These are phyloP conservation scores for Scolanthus callimorphus DNA, from an alignment of 92 coral and sea anemone species.

Conservation along the genomic window DNA sequence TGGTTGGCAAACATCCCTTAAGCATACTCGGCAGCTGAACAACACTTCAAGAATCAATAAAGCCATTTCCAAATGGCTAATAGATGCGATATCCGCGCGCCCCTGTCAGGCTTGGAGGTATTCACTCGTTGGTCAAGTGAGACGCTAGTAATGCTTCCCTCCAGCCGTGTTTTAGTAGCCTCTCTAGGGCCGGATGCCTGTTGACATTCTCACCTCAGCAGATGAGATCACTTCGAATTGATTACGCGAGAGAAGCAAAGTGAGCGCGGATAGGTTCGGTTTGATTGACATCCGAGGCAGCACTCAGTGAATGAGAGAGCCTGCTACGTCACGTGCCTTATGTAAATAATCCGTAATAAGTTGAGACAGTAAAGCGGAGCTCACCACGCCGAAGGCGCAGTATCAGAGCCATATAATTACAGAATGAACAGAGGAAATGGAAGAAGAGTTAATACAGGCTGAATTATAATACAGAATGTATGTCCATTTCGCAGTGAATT, in stretches of 20 bases:
- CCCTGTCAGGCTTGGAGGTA: not conserved
- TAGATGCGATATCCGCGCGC: not conserved
- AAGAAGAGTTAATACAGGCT: too few relatives aligned
- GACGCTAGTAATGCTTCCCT: slow-evolving; percentile 21
- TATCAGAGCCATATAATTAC: too few relatives aligned
- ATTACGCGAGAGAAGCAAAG: slow-evolving; percentile 22
- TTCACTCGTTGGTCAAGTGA: not conserved
- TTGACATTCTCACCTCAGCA: slow-evolving; percentile 35
- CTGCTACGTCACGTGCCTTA: too few relatives aligned
- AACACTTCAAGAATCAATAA: not conserved
- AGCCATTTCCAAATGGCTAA: slow-evolving; percentile 14
- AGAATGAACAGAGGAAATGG: too few relatives aligned
- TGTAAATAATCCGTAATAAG: too few relatives aligned
- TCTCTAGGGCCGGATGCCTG: slow-evolving; percentile 31
- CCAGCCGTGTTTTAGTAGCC: slow-evolving; percentile 20
- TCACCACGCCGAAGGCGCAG: too few relatives aligned
- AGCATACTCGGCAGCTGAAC: slow-evolving; percentile 15
- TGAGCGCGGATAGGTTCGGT: slow-evolving; percentile 6
- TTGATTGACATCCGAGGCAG: slow-evolving; percentile 7
- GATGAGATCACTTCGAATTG: slow-evolving; percentile 23
- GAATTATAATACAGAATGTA: too few relatives aligned
- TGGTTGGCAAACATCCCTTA: not conserved
- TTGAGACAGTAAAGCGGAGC: too few relatives aligned
- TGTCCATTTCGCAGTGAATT: too few relatives aligned
- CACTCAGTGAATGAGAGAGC: too few relatives aligned